These are phyloP conservation scores for Synanthedon formicaeformis DNA, from an alignment of 2,888 invertebrate species.

Conservation along the genomic window DNA sequence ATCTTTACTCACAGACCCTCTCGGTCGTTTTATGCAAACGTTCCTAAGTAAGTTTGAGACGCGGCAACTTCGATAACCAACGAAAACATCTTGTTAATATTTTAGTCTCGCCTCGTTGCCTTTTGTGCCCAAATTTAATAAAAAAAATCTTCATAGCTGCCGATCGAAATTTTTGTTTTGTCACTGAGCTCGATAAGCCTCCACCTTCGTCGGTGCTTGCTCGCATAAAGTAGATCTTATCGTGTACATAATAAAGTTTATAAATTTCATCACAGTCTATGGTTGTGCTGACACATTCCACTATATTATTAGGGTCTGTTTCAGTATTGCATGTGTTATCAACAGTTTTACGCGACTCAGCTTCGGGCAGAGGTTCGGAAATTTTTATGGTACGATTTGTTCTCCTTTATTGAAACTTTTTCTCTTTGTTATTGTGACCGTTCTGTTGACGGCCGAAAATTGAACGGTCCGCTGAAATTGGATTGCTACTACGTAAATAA, in stretches of 20 bases:
- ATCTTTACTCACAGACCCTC: constrained; percentile 7
- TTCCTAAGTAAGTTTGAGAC: constrained; percentile 3
- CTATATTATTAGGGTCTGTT: constrained; percentile 27
- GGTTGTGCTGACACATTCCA: constrained; percentile 34
- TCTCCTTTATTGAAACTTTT: constrained; percentile 26
- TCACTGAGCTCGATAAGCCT: constrained; percentile 7
- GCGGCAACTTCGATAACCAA: constrained; percentile 11
- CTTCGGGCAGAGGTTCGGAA: constrained; percentile 11
- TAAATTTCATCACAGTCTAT: neutral
- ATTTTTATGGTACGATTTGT: constrained; percentile 23
- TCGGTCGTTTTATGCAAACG: constrained; percentile 7
- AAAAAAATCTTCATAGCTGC: neutral
- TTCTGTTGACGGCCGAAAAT: constrained; percentile 3
- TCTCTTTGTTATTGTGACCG: constrained; percentile 13
- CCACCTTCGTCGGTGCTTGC: constrained; percentile 6
- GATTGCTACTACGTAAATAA: no score
- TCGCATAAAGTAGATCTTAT: neutral
- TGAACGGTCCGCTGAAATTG: neutral
- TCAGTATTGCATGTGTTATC: constrained; percentile 26
- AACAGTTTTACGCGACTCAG: constrained; percentile 16
- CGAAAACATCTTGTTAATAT: constrained; percentile 17
- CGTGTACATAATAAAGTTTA: neutral
- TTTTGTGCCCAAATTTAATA: constrained; percentile 3
- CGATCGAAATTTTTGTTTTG: constrained; percentile 4
- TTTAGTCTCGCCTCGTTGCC: constrained; percentile 12